A percentile compares a stretch with the other conserved stretches of the same genome.
Evolutionary conservation across 1,140 invertebrate genomes (phyloP).

Genomic region (Theocolax elegans): DNA sequence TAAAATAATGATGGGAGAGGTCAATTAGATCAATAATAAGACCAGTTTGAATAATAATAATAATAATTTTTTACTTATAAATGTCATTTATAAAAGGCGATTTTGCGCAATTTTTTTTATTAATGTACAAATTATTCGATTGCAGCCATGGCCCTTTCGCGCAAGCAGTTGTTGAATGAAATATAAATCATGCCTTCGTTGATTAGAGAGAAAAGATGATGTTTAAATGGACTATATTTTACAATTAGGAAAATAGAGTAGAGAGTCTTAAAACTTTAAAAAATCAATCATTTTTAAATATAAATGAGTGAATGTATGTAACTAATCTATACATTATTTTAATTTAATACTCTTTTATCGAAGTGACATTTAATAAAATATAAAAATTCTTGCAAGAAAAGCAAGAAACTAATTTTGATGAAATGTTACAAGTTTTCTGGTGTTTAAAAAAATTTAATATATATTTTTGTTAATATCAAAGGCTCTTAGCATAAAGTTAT

Average conservation of each 20-base stretch:
- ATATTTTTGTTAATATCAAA: too few species aligned
- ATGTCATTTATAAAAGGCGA: slow-evolving; percentile 42
- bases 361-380: slow-evolving; percentile 26
- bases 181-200: slow-evolving; percentile 30
- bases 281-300: slow-evolving; percentile 36
- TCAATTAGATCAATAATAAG: neutral
- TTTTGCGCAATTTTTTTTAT: slow-evolving; percentile 37
- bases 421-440: too few species aligned
- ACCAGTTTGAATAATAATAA: slow-evolving; percentile 25
- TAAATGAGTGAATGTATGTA: slow-evolving; percentile 26
- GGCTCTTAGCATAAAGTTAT: too few species aligned
- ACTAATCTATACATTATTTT: too few species aligned
- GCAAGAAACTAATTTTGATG: too few species aligned
- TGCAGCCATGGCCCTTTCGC: slow-evolving; percentile 33
- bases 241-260: slow-evolving; percentile 37
- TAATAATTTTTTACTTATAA: slow-evolving; percentile 41
- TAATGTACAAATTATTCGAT: slow-evolving; percentile 41
- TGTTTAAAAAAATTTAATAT: too few species aligned
- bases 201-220: slow-evolving; percentile 36
- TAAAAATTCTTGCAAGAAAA: slow-evolving; percentile 29
- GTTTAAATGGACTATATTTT: slow-evolving; percentile 24
- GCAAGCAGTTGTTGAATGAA: slow-evolving; percentile 29
- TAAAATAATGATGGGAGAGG: neutral
- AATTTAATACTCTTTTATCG: slow-evolving; percentile 27
- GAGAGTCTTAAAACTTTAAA: slow-evolving; percentile 40